phyloP scores from a whole-genome alignment of 2,888 invertebrate genomes.

The Taphrorychus bicolor region DNA sequence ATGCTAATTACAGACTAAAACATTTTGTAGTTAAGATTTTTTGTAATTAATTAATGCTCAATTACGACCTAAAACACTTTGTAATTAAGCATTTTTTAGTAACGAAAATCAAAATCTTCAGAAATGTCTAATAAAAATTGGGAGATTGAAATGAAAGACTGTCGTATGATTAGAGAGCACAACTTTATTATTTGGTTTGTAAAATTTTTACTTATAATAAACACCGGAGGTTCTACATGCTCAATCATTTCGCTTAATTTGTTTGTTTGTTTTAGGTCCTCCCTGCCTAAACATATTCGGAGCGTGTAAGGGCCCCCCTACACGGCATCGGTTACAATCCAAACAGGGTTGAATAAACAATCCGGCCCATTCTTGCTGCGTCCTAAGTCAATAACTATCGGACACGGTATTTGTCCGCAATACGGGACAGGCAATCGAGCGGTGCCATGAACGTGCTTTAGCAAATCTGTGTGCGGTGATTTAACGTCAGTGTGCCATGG shows the following conservation, averaged over 20 bases:
- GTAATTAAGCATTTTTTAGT: too few relatives aligned
- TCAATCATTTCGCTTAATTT: not conserved
- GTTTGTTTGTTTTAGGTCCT: not conserved
- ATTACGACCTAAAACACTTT: too few relatives aligned
- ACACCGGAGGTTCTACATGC: not conserved
- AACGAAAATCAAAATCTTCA: too few relatives aligned
- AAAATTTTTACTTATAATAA: not conserved
- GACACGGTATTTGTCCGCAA: not conserved
- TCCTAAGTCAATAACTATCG: constrained; percentile 3
- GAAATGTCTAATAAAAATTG: too few relatives aligned
- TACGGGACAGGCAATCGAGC: not conserved
- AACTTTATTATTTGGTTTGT: too few relatives aligned
- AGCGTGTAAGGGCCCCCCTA: not conserved
- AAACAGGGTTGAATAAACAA: not conserved
- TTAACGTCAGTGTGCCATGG: not conserved
- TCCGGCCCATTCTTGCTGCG: not conserved
- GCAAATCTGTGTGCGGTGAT: not conserved
- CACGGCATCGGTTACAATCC: not conserved
- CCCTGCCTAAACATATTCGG: not conserved
- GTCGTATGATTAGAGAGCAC: too few relatives aligned
- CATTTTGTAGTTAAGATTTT: too few relatives aligned
- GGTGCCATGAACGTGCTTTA: not conserved
- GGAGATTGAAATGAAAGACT: too few relatives aligned
- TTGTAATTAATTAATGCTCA: too few relatives aligned
- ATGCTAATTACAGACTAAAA: too few relatives aligned